Base-by-base conservation (phyloP, 2,113 vertebrate species). In the Spea multiplicata region DNA sequence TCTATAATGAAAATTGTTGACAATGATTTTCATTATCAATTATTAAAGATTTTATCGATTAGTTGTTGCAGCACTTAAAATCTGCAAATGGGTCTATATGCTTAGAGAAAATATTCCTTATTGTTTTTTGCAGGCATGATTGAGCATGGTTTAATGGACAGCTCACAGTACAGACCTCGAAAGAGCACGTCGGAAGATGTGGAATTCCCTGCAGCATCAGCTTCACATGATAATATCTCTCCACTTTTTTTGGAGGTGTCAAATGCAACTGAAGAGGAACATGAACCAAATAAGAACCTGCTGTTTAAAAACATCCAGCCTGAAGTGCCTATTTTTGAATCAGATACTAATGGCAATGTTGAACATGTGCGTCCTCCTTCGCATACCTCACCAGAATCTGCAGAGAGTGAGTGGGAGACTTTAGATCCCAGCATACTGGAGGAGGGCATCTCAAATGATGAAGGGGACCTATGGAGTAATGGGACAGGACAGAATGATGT, bases 361-460 rank as follows among this genome's bases (percentile, higher is more conserved):
- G 89, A 90, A 48, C 88, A 75, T 81, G 86, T 94, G 82, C 92
- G 92, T 74, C 92, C 90, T 44, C 94, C 95, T 16, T 88, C 91
- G 0, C 89, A 62, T 0, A 7, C 89, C 57, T 96, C 95, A 44
- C 94, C 94, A 0, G 95, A 93, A 0, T 96, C 94, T 59, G 95
- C 95, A 0, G 96, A 99, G 85, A 96, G 95, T 82, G 96, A 99
- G 88, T 99, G 97, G 97, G 97, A 98, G 89, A 97, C 95, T 0
- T 87, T 99, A 83, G 96, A 98, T 84, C 94, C 97, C 44, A 90
- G 91, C 46, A 55, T 95, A 81, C 83, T 97, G 78, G 95, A 98
- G 44, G 93, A 96, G 3, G 82, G 86, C 44, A 74, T 12, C 64
- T 44, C 49, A 48, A 92, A 88, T 81, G 90, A 88, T 82, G 90